Evolutionary conservation across 2,888 invertebrate species (phyloP).

Genomic region (Pediacus dermestoides): DNA sequence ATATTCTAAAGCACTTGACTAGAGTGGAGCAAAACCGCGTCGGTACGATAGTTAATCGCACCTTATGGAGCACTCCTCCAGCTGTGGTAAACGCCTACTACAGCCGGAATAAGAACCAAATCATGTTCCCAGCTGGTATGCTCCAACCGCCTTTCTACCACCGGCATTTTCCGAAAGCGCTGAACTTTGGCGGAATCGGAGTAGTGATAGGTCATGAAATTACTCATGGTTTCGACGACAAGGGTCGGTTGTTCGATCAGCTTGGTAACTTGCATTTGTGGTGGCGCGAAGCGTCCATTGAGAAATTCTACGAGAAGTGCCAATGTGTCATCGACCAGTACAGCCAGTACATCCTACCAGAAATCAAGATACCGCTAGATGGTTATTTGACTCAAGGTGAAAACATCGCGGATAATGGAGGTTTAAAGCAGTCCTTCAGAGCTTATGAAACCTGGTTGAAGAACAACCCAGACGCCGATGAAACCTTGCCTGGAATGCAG

Average conservation of each 20-base stretch:
- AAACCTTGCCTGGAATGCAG: slow-evolving; percentile 68
- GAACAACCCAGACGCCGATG: slow-evolving; percentile 57
- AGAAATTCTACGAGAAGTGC: slow-evolving; percentile 70
- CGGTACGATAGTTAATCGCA: slow-evolving; percentile 72
- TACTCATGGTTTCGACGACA: slow-evolving; percentile 88
- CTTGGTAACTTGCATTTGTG: slow-evolving; percentile 86
- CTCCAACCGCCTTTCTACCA: slow-evolving; percentile 94
- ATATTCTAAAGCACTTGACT: slow-evolving; percentile 68
- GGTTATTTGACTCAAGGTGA: slow-evolving; percentile 80
- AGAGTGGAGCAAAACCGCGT: slow-evolving; percentile 68
- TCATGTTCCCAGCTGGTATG: slow-evolving; percentile 75
- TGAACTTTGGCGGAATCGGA: slow-evolving; percentile 87
- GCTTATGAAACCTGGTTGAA: slow-evolving; percentile 77
- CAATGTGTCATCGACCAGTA: slow-evolving; percentile 86
- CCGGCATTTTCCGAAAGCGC: slow-evolving; percentile 71
- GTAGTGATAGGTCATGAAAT: slow-evolving; percentile 92
- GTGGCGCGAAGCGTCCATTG: slow-evolving; percentile 76
- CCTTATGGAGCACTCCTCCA: slow-evolving; percentile 79
- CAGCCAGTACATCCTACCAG: slow-evolving; percentile 72
- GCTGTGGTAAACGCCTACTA: slow-evolving; percentile 95
- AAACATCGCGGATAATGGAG: slow-evolving; percentile 95
- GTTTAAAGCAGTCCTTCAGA: slow-evolving; percentile 82
- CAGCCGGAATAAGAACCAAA: slow-evolving; percentile 91
- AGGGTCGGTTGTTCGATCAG: slow-evolving; percentile 88
- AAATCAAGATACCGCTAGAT: slow-evolving; percentile 70